Evolutionary conservation across 2,797 vertebrate genomes (phyloP).

Genomic region (Sebastes hubbsi): DNA sequence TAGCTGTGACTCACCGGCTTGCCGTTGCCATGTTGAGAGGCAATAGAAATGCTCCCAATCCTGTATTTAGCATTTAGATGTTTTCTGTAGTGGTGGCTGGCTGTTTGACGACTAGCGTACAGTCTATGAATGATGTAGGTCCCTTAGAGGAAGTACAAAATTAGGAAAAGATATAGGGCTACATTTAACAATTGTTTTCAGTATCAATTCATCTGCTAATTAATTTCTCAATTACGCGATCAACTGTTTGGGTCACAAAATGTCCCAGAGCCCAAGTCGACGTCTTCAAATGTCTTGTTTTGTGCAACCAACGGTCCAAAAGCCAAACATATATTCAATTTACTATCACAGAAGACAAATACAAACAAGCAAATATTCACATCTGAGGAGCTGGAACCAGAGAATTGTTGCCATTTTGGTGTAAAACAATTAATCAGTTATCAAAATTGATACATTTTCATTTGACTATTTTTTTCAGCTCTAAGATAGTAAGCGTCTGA

Average conservation of each 20-base stretch:
- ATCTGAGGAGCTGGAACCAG: neutral
- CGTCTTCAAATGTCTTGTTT: neutral
- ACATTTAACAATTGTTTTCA: neutral
- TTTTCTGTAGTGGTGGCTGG: neutral
- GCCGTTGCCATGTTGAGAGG: too few relatives aligned
- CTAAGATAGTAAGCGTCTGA: neutral
- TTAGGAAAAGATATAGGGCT: neutral
- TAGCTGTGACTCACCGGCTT: too few relatives aligned
- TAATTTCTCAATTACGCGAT: neutral
- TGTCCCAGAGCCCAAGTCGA: neutral
- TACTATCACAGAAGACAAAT: neutral
- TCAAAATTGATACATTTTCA: too few relatives aligned
- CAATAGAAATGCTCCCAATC: too few relatives aligned
- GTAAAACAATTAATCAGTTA: too few relatives aligned
- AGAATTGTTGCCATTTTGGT: neutral
- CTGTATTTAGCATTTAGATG: too few relatives aligned
- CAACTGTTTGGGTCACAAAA: neutral
- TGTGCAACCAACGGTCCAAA: neutral
- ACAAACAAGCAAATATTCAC: neutral
- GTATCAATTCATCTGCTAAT: neutral
- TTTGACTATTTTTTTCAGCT: neutral
- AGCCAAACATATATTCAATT: neutral
- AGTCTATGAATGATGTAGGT: neutral
- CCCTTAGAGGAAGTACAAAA: neutral
- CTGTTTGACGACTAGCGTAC: neutral